phyloP scores from a whole-genome alignment of 2,797 vertebrate genomes.

The Tauraco hartlaubi region DNA sequence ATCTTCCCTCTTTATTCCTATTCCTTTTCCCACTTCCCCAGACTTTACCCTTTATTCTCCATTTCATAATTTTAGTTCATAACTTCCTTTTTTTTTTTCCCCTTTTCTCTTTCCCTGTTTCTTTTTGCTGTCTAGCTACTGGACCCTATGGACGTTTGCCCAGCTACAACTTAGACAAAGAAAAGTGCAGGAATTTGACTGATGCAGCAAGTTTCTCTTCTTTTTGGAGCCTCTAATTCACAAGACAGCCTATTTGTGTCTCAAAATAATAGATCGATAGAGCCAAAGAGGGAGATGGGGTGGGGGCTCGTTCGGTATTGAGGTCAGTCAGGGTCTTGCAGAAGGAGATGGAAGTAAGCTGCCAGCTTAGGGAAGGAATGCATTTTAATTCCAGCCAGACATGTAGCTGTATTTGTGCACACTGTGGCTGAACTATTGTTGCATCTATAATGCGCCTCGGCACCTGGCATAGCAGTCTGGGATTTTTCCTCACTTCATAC shows the following conservation, averaged over 20 bases:
- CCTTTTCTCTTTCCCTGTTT: neutral
- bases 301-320: neutral
- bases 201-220: constrained; percentile 47
- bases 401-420: neutral
- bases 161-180: neutral
- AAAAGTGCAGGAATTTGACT: constrained; percentile 34
- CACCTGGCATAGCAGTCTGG: neutral
- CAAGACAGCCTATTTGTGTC: neutral
- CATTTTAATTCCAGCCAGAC: neutral
- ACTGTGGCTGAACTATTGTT: neutral
- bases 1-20: neutral
- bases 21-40: neutral
- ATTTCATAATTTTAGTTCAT: neutral
- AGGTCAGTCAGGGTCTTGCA: constrained; percentile 30
- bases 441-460: neutral
- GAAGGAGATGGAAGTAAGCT: neutral
- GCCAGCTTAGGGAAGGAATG: constrained; percentile 1
- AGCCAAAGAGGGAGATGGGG: neutral
- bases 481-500: neutral
- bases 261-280: neutral
- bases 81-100: neutral
- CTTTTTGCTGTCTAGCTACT: neutral
- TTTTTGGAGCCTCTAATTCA: neutral
- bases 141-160: constrained; percentile 1
- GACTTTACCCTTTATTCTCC: neutral